Percentiles rank a stretch among this genome's conserved stretches.
Evolutionary conservation across 1,140 invertebrate genomes (phyloP).

Genomic region (Parasteatoda tepidariorum): DNA sequence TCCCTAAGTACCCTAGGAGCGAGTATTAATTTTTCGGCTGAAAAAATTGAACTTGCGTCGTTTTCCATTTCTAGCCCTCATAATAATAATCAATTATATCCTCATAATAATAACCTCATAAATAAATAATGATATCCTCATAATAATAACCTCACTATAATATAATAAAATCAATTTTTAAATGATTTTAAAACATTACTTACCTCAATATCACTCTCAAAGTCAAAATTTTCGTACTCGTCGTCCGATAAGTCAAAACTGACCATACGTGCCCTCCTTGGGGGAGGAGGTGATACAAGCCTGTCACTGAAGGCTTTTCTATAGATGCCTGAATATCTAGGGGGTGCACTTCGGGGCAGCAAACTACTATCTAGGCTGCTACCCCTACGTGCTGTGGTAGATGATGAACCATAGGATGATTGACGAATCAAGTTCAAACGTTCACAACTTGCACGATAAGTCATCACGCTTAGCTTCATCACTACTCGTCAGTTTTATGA

Average conservation of each 20-base stretch:
- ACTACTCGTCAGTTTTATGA: background rate
- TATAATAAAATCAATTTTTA: no score
- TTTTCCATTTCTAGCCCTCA: no score
- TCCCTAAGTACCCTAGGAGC: no score
- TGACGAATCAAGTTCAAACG: conserved; percentile 60
- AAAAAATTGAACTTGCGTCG: no score
- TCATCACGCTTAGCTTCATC: conserved; percentile 62
- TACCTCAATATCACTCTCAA: conserved; percentile 40
- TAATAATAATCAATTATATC: no score
- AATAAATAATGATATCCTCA: no score
- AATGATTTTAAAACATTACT: background rate
- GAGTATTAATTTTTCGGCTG: no score
- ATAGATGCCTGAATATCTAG: conserved; percentile 12
- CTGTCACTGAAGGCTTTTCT: conserved; percentile 31
- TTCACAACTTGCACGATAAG: conserved; percentile 61
- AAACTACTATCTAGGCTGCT: conserved; percentile 55
- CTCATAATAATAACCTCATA: no score
- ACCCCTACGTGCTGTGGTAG: conserved; percentile 10
- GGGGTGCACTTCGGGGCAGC: conserved; percentile 24
- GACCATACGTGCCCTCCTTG: conserved; percentile 15
- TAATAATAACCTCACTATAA: no score
- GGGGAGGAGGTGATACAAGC: conserved; percentile 31
- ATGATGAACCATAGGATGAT: conserved; percentile 48
- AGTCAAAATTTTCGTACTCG: conserved; percentile 19
- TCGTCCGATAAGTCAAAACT: conserved; percentile 55